These are phyloP conservation scores for Pseudopipra pipra DNA, from an alignment of 2,113 vertebrate species.

Conservation along the genomic window DNA sequence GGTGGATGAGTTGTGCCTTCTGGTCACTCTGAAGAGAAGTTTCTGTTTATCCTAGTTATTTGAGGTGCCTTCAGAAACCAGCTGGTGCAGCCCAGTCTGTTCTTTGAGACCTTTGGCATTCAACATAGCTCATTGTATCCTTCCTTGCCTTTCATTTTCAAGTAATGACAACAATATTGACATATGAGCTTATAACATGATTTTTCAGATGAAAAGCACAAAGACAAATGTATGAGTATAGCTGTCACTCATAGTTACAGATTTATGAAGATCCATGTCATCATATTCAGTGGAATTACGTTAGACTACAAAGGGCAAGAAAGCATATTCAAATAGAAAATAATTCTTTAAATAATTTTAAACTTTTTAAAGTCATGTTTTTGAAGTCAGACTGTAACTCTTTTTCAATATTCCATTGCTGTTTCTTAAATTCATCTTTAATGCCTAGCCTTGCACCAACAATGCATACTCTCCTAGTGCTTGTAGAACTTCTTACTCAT, in stretches of 20 bases:
- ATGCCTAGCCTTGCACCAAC: neutral
- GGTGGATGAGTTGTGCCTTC: neutral
- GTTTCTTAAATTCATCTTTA: neutral
- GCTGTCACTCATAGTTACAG: neutral
- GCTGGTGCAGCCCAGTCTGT: neutral
- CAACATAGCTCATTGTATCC: neutral
- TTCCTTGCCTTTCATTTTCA: neutral
- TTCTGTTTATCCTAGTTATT: neutral
- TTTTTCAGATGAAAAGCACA: slow-evolving; percentile 1
- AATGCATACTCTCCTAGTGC: neutral
- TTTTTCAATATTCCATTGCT: neutral
- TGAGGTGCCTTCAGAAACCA: neutral
- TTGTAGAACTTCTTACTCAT: neutral
- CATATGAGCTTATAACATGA: neutral
- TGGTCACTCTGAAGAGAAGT: neutral
- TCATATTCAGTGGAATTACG: neutral
- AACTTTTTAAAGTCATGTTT: neutral
- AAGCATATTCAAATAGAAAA: neutral
- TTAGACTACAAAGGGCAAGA: neutral
- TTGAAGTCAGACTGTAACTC: neutral
- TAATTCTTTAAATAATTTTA: neutral
- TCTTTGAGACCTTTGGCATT: neutral
- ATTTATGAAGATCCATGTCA: neutral
- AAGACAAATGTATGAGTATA: neutral
- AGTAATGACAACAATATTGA: neutral